These are phyloP conservation scores for Anoura caudifer DNA, from an alignment of 2,113 vertebrate genomes.

Conservation along the genomic window DNA sequence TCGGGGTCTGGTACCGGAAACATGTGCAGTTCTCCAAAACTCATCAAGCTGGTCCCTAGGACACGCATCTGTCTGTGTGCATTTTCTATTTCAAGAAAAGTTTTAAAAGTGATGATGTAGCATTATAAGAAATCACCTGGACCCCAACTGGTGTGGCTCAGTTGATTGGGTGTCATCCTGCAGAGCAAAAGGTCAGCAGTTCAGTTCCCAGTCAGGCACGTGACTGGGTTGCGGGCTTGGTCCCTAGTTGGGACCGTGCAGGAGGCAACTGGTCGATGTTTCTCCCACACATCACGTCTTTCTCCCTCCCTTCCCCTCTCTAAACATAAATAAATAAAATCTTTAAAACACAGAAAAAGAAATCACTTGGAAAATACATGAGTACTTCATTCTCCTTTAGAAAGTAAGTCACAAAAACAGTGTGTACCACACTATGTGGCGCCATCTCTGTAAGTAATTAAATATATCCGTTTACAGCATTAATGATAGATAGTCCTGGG, in stretches of 20 bases:
- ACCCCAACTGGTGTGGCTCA: too few species aligned
- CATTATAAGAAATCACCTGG: neutral
- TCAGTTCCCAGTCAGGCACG: too few species aligned
- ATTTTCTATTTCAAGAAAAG: neutral
- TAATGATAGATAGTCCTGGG: neutral
- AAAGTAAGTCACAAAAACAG: neutral
- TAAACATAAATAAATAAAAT: too few species aligned
- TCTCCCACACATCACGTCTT: too few species aligned
- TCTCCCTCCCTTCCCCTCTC: too few species aligned
- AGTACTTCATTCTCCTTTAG: neutral
- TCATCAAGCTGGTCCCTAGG: neutral
- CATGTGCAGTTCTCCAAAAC: neutral
- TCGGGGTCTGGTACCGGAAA: neutral
- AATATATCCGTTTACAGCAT: neutral
- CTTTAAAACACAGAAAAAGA: neutral
- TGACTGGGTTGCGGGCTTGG: too few species aligned
- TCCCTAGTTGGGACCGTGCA: too few species aligned
- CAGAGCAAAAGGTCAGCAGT: too few species aligned
- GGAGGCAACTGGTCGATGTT: too few species aligned
- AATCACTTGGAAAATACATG: neutral
- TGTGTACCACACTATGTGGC: neutral
- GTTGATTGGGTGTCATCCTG: too few species aligned
- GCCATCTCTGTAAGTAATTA: neutral
- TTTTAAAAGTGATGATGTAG: too few species aligned
- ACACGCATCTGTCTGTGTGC: neutral